phyloP scores from a whole-genome alignment of 2,113 vertebrate species.

The Aptenodytes forsteri region DNA sequence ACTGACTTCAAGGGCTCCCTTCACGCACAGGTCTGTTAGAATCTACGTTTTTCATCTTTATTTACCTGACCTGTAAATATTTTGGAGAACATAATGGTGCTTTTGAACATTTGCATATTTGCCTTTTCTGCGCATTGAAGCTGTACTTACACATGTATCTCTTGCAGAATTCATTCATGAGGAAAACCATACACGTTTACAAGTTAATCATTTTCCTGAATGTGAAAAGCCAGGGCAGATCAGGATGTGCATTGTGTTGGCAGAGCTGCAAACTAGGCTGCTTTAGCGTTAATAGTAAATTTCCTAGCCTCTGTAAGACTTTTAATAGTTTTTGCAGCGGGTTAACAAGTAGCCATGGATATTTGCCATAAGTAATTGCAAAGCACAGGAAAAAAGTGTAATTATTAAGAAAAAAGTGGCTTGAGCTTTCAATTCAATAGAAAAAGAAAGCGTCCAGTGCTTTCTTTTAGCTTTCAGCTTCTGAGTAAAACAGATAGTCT shows the following conservation, averaged over 20 bases:
- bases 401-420: not conserved
- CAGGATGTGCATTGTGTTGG: slow-evolving; percentile 8
- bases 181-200: slow-evolving; percentile 39
- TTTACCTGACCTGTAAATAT: not conserved
- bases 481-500: not conserved
- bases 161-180: slow-evolving; percentile 67
- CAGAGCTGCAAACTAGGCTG: not conserved
- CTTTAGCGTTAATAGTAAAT: slow-evolving; percentile 53
- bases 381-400: not conserved
- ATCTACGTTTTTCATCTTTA: not conserved
- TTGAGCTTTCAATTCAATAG: not conserved
- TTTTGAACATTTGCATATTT: not conserved
- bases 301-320: not conserved
- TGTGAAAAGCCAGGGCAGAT: slow-evolving; percentile 35
- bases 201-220: slow-evolving; percentile 65
- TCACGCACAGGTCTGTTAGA: not conserved
- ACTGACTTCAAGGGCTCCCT: not conserved
- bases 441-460: not conserved
- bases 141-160: slow-evolving; percentile 47
- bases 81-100: slow-evolving; percentile 5
- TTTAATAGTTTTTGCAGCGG: not conserved
- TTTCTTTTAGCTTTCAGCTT: not conserved
- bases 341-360: not conserved
- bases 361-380: not conserved
- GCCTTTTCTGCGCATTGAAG: not conserved